A percentile compares a stretch with the other conserved stretches of the same genome.
Conservation (phyloP, 2,113 vertebrate species). For the Micromys minutus region DNA sequence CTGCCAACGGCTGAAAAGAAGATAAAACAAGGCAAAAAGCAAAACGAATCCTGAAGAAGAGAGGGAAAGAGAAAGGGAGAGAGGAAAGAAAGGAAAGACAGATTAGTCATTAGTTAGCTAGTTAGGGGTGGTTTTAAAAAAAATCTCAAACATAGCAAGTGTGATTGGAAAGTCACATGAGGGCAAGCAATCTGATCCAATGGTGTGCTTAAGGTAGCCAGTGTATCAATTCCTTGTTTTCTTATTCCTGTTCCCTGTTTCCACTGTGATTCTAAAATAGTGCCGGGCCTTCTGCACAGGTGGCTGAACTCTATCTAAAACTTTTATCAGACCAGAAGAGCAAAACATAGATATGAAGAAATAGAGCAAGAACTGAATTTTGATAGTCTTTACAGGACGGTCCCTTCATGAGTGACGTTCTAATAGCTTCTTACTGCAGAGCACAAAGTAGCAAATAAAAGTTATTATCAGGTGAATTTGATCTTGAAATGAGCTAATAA, state of each 20-base stretch:
- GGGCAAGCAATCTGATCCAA: background rate
- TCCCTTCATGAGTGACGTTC: constrained; percentile 20
- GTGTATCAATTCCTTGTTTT: background rate
- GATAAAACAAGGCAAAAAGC: background rate
- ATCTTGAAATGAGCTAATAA: constrained; percentile 47
- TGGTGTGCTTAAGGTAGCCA: background rate
- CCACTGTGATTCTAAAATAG: background rate
- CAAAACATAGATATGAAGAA: constrained; percentile 22
- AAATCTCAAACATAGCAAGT: background rate
- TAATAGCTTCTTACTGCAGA: constrained; percentile 20
- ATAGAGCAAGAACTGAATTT: background rate
- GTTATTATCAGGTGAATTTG: constrained; percentile 14
- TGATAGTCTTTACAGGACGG: background rate
- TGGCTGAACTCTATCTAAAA: constrained; percentile 47
- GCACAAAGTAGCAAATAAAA: constrained; percentile 43
- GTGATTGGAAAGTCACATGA: background rate
- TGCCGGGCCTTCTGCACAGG: constrained; percentile 16
- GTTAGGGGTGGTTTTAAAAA: background rate
- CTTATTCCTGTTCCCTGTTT: background rate
- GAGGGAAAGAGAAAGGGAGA: background rate
- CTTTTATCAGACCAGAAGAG: background rate
- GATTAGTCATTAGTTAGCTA: background rate
- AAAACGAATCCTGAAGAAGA: background rate
- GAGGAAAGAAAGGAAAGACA: background rate
- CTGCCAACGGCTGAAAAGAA: background rate